phyloP scores from a whole-genome alignment of 2,113 vertebrate species.

The Microcebus ravelobensis region DNA sequence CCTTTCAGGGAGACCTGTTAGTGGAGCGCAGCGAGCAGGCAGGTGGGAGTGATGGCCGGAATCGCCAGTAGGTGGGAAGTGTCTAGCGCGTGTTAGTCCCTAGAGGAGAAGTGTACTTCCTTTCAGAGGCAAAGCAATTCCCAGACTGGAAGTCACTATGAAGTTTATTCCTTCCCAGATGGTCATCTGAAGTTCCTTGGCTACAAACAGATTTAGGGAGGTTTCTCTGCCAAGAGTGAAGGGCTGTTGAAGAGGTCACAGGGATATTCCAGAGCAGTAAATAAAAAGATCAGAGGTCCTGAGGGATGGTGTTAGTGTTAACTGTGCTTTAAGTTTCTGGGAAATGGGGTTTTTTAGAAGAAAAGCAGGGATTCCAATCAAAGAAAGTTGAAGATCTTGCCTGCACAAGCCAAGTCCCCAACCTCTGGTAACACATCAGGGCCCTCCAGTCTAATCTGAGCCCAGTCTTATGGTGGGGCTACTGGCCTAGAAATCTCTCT shows the following conservation, averaged over 20 bases:
- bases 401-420: neutral
- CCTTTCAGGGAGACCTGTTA: neutral
- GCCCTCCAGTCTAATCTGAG: neutral
- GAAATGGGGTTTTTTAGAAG: neutral
- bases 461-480: neutral
- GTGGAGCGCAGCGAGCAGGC: neutral
- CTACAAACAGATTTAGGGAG: neutral
- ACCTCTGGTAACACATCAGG: neutral
- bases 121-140: neutral
- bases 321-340: neutral
- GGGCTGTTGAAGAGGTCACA: neutral
- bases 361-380: neutral
- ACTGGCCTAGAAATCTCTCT: neutral
- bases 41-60: neutral
- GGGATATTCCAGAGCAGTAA: constrained; percentile 5
- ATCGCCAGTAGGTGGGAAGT: too few species aligned
- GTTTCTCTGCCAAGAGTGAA: neutral
- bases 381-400: neutral
- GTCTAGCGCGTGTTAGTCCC: neutral
- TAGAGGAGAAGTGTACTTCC: neutral
- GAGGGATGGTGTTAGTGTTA: neutral
- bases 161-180: neutral
- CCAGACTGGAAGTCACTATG: neutral
- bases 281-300: neutral
- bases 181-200: neutral